phyloP scores from a whole-genome alignment of 2,888 invertebrate genomes.

The Eulithis testata region DNA sequence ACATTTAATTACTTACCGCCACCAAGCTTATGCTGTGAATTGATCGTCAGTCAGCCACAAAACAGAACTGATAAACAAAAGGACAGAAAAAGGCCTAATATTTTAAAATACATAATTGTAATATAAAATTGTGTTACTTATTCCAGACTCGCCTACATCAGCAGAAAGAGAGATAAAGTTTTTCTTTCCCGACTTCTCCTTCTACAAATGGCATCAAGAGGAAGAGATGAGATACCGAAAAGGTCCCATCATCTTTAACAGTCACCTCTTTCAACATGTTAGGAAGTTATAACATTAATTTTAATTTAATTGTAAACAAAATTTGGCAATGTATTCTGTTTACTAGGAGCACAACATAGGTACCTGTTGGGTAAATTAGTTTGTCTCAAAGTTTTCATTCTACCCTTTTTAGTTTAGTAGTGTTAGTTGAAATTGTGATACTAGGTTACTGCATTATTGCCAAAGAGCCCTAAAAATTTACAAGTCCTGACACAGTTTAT shows the following conservation, averaged over 20 bases:
- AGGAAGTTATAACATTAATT: slow-evolving; percentile 56
- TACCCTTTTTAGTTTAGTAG: neutral
- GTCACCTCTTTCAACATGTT: slow-evolving; percentile 83
- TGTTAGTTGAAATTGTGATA: neutral
- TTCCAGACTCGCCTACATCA: slow-evolving; percentile 89
- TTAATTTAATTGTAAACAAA: neutral
- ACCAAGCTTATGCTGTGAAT: no score
- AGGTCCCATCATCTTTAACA: slow-evolving; percentile 81
- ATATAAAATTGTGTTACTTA: neutral
- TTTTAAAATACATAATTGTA: no score
- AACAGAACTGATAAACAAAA: no score
- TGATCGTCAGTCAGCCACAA: no score
- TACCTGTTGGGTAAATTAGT: neutral
- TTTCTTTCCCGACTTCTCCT: slow-evolving; percentile 93
- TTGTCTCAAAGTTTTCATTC: neutral
- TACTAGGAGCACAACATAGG: neutral
- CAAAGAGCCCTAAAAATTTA: slow-evolving; percentile 2
- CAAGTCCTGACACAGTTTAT: no score
- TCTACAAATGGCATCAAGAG: slow-evolving; percentile 86
- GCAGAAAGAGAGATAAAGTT: slow-evolving; percentile 91
- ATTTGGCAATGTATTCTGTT: neutral
- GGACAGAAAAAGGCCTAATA: no score
- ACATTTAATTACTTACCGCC: no score
- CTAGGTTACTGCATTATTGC: neutral
- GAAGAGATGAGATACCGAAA: slow-evolving; percentile 80